Conservation (phyloP, 2,888 invertebrate genomes). For the Hemithea aestivaria region DNA sequence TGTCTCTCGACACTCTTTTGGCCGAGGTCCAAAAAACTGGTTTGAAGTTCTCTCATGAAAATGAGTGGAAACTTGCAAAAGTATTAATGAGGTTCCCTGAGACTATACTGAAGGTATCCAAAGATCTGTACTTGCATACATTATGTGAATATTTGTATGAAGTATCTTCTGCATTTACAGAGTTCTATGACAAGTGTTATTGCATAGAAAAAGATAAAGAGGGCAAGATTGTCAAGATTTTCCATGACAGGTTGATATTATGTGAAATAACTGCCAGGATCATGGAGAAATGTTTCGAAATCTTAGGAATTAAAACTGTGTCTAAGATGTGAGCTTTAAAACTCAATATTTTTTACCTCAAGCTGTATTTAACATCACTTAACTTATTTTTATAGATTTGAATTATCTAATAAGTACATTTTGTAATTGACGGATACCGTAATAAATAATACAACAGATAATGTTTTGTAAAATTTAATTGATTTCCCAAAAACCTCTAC, state of each 20-base stretch:
- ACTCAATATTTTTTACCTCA: neutral
- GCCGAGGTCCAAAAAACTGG: slow-evolving; percentile 79
- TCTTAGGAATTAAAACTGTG: slow-evolving; percentile 95
- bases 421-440: slow-evolving; percentile 4
- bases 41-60: slow-evolving; percentile 89
- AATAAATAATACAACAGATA: slow-evolving; percentile 43
- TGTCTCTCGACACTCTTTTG: slow-evolving; percentile 80
- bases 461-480: slow-evolving; percentile 55
- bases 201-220: slow-evolving; percentile 95
- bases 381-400: slow-evolving; percentile 8
- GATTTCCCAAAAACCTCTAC: slow-evolving; percentile 74
- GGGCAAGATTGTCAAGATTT: slow-evolving; percentile 89
- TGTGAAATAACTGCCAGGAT: slow-evolving; percentile 95
- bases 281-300: slow-evolving; percentile 91
- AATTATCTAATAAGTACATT: slow-evolving; percentile 1
- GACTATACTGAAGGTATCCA: slow-evolving; percentile 87
- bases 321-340: slow-evolving; percentile 88
- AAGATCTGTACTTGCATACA: slow-evolving; percentile 89
- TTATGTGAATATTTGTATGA: slow-evolving; percentile 98
- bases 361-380: slow-evolving; percentile 2
- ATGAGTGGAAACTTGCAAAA: slow-evolving; percentile 97
- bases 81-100: slow-evolving; percentile 92
- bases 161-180: slow-evolving; percentile 93
- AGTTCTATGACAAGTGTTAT: slow-evolving; percentile 98
- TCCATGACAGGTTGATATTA: slow-evolving; percentile 91